Percentiles rank a stretch among this genome's conserved stretches.
Evolutionary conservation across 2,888 invertebrate genomes (phyloP).

Genomic region (Tenthredo livida): DNA sequence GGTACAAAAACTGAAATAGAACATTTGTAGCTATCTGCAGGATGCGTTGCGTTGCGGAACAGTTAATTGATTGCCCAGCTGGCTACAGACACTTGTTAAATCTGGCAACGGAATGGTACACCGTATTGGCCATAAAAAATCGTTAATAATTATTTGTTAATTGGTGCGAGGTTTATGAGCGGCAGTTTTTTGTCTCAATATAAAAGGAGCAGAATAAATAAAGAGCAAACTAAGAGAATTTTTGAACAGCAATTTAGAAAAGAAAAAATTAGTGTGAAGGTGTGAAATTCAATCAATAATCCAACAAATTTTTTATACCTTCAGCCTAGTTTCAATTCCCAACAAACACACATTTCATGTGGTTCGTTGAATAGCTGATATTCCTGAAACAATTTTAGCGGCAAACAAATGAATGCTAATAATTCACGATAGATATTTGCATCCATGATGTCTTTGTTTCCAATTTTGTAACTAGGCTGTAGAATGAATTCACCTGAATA

Average conservation of each 20-base stretch:
- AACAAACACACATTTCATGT: neutral
- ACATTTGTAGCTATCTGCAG: neutral
- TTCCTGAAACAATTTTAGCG: neutral
- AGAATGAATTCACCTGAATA: neutral
- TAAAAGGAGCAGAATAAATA: neutral
- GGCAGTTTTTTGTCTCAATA: neutral
- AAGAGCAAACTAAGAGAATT: neutral
- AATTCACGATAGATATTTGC: neutral
- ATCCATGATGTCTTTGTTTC: neutral
- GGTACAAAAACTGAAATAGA: neutral
- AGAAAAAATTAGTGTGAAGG: no score
- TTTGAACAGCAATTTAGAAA: neutral
- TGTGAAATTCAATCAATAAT: neutral
- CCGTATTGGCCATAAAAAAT: neutral
- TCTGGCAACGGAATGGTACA: neutral
- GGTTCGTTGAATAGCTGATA: slow-evolving; percentile 18
- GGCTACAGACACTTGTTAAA: neutral
- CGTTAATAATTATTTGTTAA: neutral
- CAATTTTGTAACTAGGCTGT: neutral
- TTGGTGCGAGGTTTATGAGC: neutral
- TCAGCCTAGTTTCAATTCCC: neutral
- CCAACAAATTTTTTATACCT: neutral
- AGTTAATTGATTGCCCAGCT: neutral
- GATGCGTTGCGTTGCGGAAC: neutral
- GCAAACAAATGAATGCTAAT: slow-evolving; percentile 3